Conservation (phyloP, 2,888 invertebrate genomes). For the Agrochola lychnidis region DNA sequence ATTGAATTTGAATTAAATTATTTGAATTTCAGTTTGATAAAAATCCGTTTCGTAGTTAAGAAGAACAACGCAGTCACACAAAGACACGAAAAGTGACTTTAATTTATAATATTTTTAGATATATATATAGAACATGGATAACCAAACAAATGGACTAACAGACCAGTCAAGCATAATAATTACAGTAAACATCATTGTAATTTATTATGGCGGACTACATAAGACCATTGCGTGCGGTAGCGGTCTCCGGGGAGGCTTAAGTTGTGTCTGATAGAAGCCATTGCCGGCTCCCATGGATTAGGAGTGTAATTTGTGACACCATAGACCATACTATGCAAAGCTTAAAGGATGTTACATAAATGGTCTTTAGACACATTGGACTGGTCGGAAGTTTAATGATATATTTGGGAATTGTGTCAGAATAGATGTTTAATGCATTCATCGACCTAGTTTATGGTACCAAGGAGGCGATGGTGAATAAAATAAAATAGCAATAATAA, state of each 20-base stretch:
- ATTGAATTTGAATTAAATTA: too few relatives aligned
- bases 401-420: too few relatives aligned
- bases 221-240: conserved; percentile 29
- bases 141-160: background rate
- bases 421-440: too few relatives aligned
- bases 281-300: conserved; percentile 48
- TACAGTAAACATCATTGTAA: conserved; percentile 28
- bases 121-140: background rate
- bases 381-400: background rate
- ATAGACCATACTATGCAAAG: conserved; percentile 29
- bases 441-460: too few relatives aligned
- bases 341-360: conserved; percentile 6
- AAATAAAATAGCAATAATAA: too few relatives aligned
- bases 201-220: conserved; percentile 26
- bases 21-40: too few relatives aligned
- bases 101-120: too few relatives aligned
- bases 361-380: background rate
- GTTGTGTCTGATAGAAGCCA: conserved; percentile 46
- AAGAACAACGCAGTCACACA: too few relatives aligned
- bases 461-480: too few relatives aligned
- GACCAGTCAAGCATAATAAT: conserved; percentile 15
- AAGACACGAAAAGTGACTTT: too few relatives aligned
- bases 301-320: conserved; percentile 50
- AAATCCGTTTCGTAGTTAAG: too few relatives aligned
- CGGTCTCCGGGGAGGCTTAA: conserved; percentile 49